Evolutionary conservation across 1,140 invertebrate genomes (phyloP).

Genomic region (Drosophila miranda): DNA sequence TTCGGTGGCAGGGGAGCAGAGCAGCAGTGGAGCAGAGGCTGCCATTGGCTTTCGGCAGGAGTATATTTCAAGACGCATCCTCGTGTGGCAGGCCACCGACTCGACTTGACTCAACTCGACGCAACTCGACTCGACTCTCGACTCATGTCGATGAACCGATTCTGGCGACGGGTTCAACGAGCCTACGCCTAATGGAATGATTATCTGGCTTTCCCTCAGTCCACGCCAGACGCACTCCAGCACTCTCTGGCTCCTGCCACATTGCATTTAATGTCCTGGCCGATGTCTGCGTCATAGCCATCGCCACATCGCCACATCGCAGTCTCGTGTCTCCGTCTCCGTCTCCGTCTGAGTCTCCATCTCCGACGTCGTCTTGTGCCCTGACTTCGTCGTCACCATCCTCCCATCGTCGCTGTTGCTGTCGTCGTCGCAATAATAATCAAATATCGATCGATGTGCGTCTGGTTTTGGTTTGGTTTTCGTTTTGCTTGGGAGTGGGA

Average conservation of each 20-base stretch:
- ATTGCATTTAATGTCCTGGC: slow-evolving; percentile 57
- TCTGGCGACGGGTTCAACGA: slow-evolving; percentile 52
- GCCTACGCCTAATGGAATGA: slow-evolving; percentile 70
- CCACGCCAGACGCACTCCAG: slow-evolving; percentile 21
- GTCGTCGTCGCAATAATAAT: slow-evolving; percentile 71
- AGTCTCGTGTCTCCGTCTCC: too few relatives aligned
- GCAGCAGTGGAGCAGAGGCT: background rate
- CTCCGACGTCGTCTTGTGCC: slow-evolving; percentile 57
- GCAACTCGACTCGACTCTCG: too few relatives aligned
- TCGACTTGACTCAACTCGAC: too few relatives aligned
- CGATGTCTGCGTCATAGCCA: slow-evolving; percentile 15
- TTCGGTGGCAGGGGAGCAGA: background rate
- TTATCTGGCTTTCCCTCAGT: slow-evolving; percentile 51
- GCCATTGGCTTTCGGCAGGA: too few relatives aligned
- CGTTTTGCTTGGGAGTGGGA: slow-evolving; percentile 20
- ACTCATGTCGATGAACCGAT: slow-evolving; percentile 59
- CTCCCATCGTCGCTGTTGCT: slow-evolving; percentile 16
- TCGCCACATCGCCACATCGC: background rate
- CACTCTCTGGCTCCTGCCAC: slow-evolving; percentile 5
- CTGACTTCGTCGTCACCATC: slow-evolving; percentile 41
- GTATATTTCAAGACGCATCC: too few relatives aligned
- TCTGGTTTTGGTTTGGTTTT: slow-evolving; percentile 63
- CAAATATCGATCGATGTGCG: slow-evolving; percentile 81
- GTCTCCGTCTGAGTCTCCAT: slow-evolving; percentile 2
- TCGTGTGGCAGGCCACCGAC: too few relatives aligned